A percentile compares a stretch with the other conserved stretches of the same genome.
Conservation (phyloP, 23 tunicate genomes). For the Trididemnum clinides region DNA sequence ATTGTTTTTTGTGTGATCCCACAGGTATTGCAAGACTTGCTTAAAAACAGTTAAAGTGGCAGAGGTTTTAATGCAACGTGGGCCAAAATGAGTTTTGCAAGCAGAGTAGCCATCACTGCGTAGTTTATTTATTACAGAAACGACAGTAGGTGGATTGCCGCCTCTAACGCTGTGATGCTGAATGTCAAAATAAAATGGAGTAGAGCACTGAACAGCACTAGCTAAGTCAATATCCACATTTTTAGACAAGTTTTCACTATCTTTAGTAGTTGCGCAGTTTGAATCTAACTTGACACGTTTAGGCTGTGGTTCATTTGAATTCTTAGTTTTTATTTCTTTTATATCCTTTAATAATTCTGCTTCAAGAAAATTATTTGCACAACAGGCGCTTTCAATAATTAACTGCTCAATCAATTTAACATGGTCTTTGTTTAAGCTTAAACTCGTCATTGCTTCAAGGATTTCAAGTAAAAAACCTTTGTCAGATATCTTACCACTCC, state of each 20-base stretch:
- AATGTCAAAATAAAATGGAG: slow-evolving; percentile 52
- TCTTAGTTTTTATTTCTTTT: not conserved
- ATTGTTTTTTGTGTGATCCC: slow-evolving; percentile 18
- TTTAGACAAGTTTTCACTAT: not conserved
- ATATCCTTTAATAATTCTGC: not conserved
- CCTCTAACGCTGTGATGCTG: slow-evolving; percentile 65
- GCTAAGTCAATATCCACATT: not conserved
- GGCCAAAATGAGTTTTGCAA: slow-evolving; percentile 66
- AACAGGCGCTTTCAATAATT: slow-evolving; percentile 63
- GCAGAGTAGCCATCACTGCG: slow-evolving; percentile 51
- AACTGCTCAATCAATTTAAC: slow-evolving; percentile 11
- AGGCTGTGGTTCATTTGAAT: not conserved
- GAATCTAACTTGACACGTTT: slow-evolving; percentile 22
- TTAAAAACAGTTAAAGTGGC: slow-evolving; percentile 58
- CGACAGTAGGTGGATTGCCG: slow-evolving; percentile 48
- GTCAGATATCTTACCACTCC: slow-evolving; percentile 55
- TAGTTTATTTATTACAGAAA: slow-evolving; percentile 38
- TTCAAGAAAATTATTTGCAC: slow-evolving; percentile 5
- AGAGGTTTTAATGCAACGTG: slow-evolving; percentile 70
- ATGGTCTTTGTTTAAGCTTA: not conserved
- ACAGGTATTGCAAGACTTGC: slow-evolving; percentile 21
- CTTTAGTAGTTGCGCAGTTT: not conserved
- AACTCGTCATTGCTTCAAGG: not conserved
- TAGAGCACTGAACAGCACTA: not conserved
- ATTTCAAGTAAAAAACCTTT: slow-evolving; percentile 32